A percentile compares a stretch with the other conserved stretches of the same genome.
Conservation (phyloP, 2,113 vertebrate species). For the Menura novaehollandiae region DNA sequence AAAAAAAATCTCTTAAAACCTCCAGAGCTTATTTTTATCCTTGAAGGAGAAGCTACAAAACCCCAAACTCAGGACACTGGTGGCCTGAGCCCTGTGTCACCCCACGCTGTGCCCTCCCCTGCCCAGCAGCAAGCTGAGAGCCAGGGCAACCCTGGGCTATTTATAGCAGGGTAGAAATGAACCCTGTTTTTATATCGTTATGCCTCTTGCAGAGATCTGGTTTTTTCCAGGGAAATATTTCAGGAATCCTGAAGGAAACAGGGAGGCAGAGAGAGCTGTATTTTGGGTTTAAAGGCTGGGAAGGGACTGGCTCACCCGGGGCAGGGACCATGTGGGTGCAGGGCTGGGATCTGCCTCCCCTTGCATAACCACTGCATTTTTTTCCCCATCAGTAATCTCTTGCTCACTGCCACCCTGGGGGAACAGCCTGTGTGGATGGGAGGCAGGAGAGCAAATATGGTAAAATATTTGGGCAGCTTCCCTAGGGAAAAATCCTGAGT, state of each 20-base stretch:
- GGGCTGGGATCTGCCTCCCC: background rate
- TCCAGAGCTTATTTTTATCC: background rate
- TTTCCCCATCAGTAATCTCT: background rate
- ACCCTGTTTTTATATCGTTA: background rate
- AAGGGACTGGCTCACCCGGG: background rate
- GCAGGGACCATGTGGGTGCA: background rate
- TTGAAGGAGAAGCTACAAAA: background rate
- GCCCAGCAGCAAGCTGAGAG: background rate
- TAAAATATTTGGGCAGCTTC: slow-evolving; percentile 37
- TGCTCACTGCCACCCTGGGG: background rate
- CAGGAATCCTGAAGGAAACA: background rate
- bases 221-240: background rate
- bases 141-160: background rate
- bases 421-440: background rate
- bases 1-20: background rate
- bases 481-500: background rate
- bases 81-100: background rate
- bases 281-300: background rate
- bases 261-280: background rate
- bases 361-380: slow-evolving; percentile 7
- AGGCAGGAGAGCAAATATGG: slow-evolving; percentile 36
- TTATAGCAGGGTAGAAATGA: background rate
- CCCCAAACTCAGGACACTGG: background rate
- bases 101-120: background rate
- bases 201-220: background rate